Base-by-base conservation (phyloP, 2,888 invertebrate species). In the Pomacea canaliculata region DNA sequence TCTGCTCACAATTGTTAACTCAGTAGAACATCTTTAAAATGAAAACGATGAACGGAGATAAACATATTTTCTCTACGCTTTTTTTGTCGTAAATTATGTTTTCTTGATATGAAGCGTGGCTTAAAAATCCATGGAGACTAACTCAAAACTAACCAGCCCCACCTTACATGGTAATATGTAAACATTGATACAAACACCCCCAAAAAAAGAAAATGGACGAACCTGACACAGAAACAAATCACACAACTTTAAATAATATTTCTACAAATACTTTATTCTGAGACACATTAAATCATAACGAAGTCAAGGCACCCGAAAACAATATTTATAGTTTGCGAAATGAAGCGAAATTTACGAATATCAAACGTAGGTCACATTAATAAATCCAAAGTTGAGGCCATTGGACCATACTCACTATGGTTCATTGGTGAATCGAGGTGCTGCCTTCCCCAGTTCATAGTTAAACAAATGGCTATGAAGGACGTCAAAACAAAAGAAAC, bases 401-500 rank as follows among this genome's bases (percentile, higher is more conserved):
- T 8, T 70, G 79, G 82, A 77, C 70, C 77, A 81, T 90, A 94
- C 96, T 96, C 93, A 97, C 97, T 95, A 97, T 91, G 96, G 94
- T 90, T 97, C 97, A 91, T 98, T 97, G 90, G 96, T 95, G 92
- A 99, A 98, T 79, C 92, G 94, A 93, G 88, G 98, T 73, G 83
- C 93, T 91, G 95, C 93, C 91, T 95, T 95, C 84, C 98, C 98
- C 85, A 96, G 95, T 86, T 97, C 97, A 91, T 96, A 93, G 91
- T 95, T 96, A 92, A 97, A 95, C 89, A 99, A 93, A 92, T 98
- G 96, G 92, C 95, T 94, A 92, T 97, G 96, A 84, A 99, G 94
- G 87, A 98, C 97, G 93, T 99, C 99, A 93, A 99, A 99, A 94
- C 99, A 99, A 93, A 96, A 99, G 93, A 96, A 96, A 91, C 97